Percentiles rank a stretch among this genome's conserved stretches.
phyloP scores from a whole-genome alignment of 2,113 vertebrate species.

The Ageneiosus marmoratus region DNA sequence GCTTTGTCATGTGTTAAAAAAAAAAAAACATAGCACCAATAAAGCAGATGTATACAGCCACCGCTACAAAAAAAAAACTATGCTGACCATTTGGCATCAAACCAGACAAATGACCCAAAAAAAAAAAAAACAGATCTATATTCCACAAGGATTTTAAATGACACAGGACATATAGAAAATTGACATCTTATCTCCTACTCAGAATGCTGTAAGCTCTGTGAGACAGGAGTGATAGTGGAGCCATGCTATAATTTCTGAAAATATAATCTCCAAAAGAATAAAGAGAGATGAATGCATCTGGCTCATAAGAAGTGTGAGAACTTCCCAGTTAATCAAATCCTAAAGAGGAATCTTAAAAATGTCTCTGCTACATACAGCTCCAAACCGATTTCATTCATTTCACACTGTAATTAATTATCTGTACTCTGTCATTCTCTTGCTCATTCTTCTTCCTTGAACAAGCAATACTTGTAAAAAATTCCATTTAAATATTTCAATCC shows the following conservation, averaged over 20 bases:
- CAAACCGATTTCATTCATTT: conserved; percentile 52
- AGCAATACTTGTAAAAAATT: conserved; percentile 12
- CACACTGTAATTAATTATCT: conserved; percentile 55
- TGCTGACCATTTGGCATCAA: background rate
- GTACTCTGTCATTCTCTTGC: background rate
- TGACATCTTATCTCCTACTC: conserved; percentile 11
- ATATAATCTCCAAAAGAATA: conserved; percentile 47
- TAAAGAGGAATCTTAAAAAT: conserved; percentile 46
- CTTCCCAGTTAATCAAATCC: conserved; percentile 49
- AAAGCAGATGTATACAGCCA: background rate
- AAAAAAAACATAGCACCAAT: background rate
- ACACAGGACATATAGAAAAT: background rate
- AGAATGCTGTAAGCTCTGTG: background rate
- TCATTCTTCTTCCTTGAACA: conserved; percentile 43
- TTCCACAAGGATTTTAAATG: conserved; percentile 12
- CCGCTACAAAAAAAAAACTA: background rate
- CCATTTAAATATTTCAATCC: conserved; percentile 28
- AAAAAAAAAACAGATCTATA: background rate
- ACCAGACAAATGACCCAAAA: conserved; percentile 5
- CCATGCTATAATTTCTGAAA: conserved; percentile 33
- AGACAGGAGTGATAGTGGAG: conserved; percentile 16
- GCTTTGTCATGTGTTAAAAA: no score
- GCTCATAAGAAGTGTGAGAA: conserved; percentile 61
- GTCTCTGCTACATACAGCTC: conserved; percentile 24
- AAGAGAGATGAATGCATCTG: conserved; percentile 53